Evolutionary conservation across 2,797 vertebrate genomes (phyloP).

Genomic region (Avahi laniger): DNA sequence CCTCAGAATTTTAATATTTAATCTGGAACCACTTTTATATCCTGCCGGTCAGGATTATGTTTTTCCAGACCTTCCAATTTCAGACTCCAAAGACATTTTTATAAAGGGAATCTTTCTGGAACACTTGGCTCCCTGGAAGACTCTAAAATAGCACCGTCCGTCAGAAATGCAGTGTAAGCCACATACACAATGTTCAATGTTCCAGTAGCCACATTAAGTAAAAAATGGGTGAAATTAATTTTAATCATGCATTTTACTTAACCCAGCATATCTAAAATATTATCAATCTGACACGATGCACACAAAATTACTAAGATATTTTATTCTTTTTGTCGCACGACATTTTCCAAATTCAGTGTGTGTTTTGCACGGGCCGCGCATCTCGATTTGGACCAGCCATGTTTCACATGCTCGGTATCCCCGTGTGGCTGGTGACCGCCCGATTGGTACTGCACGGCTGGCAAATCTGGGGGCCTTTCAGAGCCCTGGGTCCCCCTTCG

Average conservation of each 20-base stretch:
- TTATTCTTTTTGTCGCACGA: neutral
- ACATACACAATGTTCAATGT: neutral
- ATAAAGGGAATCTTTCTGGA: neutral
- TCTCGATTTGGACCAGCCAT: neutral
- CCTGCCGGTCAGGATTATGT: neutral
- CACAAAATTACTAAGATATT: neutral
- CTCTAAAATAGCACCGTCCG: neutral
- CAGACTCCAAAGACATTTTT: neutral
- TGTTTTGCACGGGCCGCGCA: neutral
- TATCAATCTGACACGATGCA: neutral
- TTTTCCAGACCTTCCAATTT: neutral
- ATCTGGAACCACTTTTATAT: neutral
- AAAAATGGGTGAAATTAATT: neutral
- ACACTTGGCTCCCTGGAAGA: neutral
- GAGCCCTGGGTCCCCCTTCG: neutral
- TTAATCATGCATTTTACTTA: conserved; percentile 6
- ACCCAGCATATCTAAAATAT: neutral
- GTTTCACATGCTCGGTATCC: neutral
- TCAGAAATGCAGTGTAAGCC: neutral
- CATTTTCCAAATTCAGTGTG: neutral
- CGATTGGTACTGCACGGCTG: rapidly evolving
- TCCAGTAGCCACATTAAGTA: neutral
- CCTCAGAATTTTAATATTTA: neutral
- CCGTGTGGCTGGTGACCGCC: neutral
- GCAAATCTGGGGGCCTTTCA: neutral